Conservation (phyloP, 2,888 invertebrate species). For the Rhabditophanes sp. region DNA sequence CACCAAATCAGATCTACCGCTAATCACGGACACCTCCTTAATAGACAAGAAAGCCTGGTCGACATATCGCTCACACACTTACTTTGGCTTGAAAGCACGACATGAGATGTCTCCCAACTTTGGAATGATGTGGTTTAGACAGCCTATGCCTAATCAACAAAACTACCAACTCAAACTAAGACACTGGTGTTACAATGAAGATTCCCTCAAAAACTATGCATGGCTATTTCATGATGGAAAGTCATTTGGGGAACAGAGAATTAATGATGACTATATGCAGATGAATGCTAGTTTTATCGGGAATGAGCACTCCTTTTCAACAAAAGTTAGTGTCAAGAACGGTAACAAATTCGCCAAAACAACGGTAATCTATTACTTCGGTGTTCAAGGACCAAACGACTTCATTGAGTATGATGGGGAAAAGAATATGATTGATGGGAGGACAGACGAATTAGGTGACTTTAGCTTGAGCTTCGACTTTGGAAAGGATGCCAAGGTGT, state of each 20-base stretch:
- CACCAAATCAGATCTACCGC: too few relatives aligned
- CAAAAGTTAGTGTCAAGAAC: conserved; percentile 7
- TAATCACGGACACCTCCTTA: too few relatives aligned
- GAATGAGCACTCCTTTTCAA: conserved; percentile 11
- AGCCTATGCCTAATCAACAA: conserved; percentile 23
- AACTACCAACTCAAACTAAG: conserved; percentile 1
- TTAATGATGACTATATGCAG: conserved; percentile 57
- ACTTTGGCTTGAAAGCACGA: conserved; percentile 75
- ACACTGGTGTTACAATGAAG: conserved; percentile 87
- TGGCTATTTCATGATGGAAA: conserved; percentile 85
- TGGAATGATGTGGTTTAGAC: conserved; percentile 91
- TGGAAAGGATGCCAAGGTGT: too few relatives aligned
- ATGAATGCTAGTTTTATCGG: conserved; percentile 68
- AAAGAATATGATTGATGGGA: too few relatives aligned
- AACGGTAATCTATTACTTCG: too few relatives aligned
- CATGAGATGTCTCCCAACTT: conserved; percentile 72
- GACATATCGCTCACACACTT: conserved; percentile 68
- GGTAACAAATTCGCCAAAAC: too few relatives aligned
- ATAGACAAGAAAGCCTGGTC: conserved; percentile 67
- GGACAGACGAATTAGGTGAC: too few relatives aligned
- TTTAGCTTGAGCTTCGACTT: too few relatives aligned
- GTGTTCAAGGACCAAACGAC: too few relatives aligned
- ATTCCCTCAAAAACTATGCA: conserved; percentile 64
- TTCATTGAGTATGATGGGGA: too few relatives aligned
- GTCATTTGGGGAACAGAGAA: conserved; percentile 74